phyloP scores from a whole-genome alignment of 1,140 invertebrate genomes.

The Temnothorax curvispinosus region DNA sequence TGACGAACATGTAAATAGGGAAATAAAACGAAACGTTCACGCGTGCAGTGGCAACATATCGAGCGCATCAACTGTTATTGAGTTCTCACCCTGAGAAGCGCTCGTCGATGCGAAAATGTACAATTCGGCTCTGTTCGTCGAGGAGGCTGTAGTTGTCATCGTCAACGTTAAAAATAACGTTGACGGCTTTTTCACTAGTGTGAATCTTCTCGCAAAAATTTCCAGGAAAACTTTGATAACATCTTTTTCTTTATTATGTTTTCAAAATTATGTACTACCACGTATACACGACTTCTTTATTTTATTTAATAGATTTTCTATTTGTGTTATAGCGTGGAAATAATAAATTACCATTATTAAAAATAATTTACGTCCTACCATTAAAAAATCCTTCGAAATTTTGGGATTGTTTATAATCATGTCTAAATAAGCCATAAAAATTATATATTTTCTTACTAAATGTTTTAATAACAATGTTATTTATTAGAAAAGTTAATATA shows the following conservation, averaged over 20 bases:
- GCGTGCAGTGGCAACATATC: slow-evolving; percentile 20
- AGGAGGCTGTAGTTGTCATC: slow-evolving; percentile 35
- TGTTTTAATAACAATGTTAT: neutral
- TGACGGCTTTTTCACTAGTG: neutral
- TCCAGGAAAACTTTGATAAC: neutral
- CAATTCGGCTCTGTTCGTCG: slow-evolving; percentile 34
- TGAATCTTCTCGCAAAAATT: slow-evolving; percentile 12
- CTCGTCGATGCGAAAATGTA: slow-evolving; percentile 50
- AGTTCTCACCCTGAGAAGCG: slow-evolving; percentile 42
- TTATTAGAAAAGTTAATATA: neutral
- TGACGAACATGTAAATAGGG: slow-evolving; percentile 1
- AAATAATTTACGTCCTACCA: neutral
- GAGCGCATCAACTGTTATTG: slow-evolving; percentile 40
- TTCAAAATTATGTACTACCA: neutral
- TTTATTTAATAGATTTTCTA: neutral
- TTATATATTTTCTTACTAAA: neutral
- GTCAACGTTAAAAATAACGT: slow-evolving; percentile 42
- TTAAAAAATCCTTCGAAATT: neutral
- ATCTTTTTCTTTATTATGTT: neutral
- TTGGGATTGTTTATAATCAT: neutral
- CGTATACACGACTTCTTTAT: neutral
- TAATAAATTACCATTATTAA: neutral
- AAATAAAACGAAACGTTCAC: slow-evolving; percentile 22
- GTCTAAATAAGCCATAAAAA: neutral
- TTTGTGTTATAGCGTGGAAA: neutral